These are phyloP conservation scores for Cryptoprocta ferox DNA, from an alignment of 2,797 vertebrate genomes.

Conservation along the genomic window DNA sequence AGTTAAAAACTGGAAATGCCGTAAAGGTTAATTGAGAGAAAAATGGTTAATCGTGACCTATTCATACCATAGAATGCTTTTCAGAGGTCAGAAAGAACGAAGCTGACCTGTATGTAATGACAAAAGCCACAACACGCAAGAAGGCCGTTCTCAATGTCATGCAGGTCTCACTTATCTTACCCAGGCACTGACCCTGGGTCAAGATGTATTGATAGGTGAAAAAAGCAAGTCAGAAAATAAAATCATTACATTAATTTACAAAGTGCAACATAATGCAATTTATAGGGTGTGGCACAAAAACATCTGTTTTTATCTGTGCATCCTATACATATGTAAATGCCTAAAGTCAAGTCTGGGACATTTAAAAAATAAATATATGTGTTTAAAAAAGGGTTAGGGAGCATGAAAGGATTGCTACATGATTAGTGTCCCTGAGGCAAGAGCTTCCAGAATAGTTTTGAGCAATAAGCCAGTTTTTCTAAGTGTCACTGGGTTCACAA, in stretches of 20 bases:
- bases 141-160: not conserved
- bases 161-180: not conserved
- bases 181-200: not conserved
- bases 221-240: not conserved
- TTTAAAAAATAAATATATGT: not conserved
- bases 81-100: not conserved
- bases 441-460: constrained; percentile 46
- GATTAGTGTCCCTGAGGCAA: not conserved
- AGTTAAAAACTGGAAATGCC: not conserved
- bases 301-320: not conserved
- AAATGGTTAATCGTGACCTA: not conserved
- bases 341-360: not conserved
- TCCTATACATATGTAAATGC: not conserved
- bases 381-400: not conserved
- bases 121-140: not conserved
- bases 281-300: not conserved
- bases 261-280: not conserved
- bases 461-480: constrained; percentile 29
- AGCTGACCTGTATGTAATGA: not conserved
- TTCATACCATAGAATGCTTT: not conserved
- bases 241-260: not conserved
- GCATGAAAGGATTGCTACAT: not conserved
- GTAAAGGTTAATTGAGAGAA: not conserved
- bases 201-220: not conserved
- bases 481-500: not conserved